These are phyloP conservation scores for Pogonomyrmex californicus DNA, from an alignment of 1,140 invertebrate genomes.

Conservation along the genomic window DNA sequence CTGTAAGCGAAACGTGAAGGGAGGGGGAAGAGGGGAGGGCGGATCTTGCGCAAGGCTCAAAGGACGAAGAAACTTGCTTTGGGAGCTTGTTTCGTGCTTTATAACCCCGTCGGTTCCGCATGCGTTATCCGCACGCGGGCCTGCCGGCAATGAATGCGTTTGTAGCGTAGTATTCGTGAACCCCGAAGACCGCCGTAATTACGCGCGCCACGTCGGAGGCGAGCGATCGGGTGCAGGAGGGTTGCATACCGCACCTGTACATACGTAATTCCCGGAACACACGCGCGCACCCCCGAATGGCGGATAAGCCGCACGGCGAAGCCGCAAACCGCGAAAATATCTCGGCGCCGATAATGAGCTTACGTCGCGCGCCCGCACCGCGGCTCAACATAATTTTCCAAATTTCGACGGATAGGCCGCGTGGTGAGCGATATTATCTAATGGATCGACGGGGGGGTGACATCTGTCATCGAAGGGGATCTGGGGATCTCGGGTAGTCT, in stretches of 20 bases:
- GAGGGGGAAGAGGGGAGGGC: not conserved
- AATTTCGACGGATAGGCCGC: constrained; percentile 4
- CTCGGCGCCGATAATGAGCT: constrained; percentile 55
- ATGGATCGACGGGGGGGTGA: constrained; percentile 23
- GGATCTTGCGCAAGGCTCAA: not conserved
- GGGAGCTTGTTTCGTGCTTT: constrained; percentile 35
- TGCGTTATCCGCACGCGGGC: constrained; percentile 20
- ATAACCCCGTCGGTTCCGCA: not conserved
- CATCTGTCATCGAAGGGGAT: constrained; percentile 38
- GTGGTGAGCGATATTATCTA: constrained; percentile 30
- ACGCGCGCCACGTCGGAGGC: constrained; percentile 38
- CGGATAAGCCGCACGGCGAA: constrained; percentile 33
- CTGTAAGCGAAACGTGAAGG: constrained; percentile 21
- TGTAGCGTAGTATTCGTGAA: constrained; percentile 58
- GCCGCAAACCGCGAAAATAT: constrained; percentile 60
- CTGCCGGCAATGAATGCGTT: constrained; percentile 61
- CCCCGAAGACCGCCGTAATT: constrained; percentile 63
- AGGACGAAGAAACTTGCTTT: constrained; percentile 37
- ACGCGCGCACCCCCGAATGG: constrained; percentile 14
- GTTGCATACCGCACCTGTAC: constrained; percentile 46
- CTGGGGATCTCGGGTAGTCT: not conserved
- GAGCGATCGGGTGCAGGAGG: constrained; percentile 3
- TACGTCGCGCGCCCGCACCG: not conserved
- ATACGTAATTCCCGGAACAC: constrained; percentile 45
- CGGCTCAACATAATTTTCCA: constrained; percentile 38